Conservation (phyloP, 2,797 vertebrate species). For the Crocodylus rhombifer region DNA sequence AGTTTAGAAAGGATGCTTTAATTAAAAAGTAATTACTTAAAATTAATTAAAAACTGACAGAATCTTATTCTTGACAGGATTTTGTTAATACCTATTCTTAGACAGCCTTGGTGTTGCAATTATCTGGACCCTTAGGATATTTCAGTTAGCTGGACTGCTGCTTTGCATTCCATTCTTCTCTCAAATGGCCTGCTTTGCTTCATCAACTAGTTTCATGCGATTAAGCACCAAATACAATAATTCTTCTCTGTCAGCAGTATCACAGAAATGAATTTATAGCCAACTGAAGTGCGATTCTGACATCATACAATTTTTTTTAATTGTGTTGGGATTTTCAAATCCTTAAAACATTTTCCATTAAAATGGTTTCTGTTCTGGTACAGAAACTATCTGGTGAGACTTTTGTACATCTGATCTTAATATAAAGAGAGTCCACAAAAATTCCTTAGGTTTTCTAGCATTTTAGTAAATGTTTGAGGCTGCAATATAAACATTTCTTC, state of each 20-base stretch:
- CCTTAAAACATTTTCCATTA: constrained; percentile 42
- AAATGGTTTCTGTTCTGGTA: constrained; percentile 46
- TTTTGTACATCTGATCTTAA: constrained; percentile 71
- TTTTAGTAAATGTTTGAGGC: constrained; percentile 63
- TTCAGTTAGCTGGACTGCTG: not conserved
- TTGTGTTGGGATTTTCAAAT: constrained; percentile 50
- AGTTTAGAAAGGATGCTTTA: fast-evolving
- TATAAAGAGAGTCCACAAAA: constrained; percentile 68
- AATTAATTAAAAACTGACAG: not conserved
- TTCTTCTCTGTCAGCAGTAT: constrained; percentile 36
- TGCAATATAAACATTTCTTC: constrained; percentile 63
- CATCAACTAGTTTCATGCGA: not conserved
- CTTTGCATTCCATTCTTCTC: not conserved
- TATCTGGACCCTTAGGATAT: not conserved
- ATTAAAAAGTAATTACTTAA: not conserved
- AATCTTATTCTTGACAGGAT: not conserved
- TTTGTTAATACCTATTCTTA: not conserved
- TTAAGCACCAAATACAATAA: constrained; percentile 4
- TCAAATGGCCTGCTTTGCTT: not conserved
- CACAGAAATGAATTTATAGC: constrained; percentile 16
- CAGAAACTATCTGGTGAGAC: constrained; percentile 55
- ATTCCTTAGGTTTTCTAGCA: constrained; percentile 70
- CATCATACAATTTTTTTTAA: constrained; percentile 42
- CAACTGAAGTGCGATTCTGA: not conserved
- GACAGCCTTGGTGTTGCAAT: not conserved